Evolutionary conservation across 2,797 vertebrate genomes (phyloP), one percentile per base, ranked within the genome.

Genomic region (Zalophus californianus): DNA sequence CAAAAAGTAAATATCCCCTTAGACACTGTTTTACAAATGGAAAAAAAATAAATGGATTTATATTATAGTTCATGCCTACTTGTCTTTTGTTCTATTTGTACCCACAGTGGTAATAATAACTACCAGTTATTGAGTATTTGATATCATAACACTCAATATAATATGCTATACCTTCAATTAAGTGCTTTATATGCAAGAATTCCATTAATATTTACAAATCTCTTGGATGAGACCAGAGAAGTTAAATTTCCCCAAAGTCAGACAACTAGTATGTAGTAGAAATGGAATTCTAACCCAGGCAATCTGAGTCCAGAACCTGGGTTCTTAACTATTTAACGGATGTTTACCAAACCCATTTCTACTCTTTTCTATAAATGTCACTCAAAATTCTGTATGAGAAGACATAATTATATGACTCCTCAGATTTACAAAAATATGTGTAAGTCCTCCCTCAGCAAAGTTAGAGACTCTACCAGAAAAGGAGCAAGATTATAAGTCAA

Each of bases 41-140:
- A 32, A 91, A 75, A 91, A 91, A 96, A 56, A 80, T 48, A 94
- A 92, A 80, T 32, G 12, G 27, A 70, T 89, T 84, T 11, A 64
- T 52, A 25, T 15, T 89, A 5, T 86, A 93, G 29, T 78, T 93
- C 16, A 92, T 44, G 32, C 23, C 41, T 96, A 94, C 27, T 54
- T 96, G 14, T 60, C 92, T 25, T 94, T 70, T 84, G 25, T 58
- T 89, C 35, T 93, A 72, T 96, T 88, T 94, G 50, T 86, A 86
- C 20, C 21, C 29, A 78, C 5, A 56, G 13, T 68, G 23, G 16
- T 72, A 85, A 92, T 88, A 77, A 96, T 79, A 80, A 70, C 52
- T 62, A 83, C 90, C 23, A 79, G 10, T 60, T 96, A 88, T 60
- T 86, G 35, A 93, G 48, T n/a, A 73, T 32, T 68, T 86, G 41